A percentile compares a stretch with the other conserved stretches of the same genome.
These are phyloP conservation scores for Arctocebus calabarensis DNA, from an alignment of 2,797 vertebrate genomes.

Conservation along the genomic window DNA sequence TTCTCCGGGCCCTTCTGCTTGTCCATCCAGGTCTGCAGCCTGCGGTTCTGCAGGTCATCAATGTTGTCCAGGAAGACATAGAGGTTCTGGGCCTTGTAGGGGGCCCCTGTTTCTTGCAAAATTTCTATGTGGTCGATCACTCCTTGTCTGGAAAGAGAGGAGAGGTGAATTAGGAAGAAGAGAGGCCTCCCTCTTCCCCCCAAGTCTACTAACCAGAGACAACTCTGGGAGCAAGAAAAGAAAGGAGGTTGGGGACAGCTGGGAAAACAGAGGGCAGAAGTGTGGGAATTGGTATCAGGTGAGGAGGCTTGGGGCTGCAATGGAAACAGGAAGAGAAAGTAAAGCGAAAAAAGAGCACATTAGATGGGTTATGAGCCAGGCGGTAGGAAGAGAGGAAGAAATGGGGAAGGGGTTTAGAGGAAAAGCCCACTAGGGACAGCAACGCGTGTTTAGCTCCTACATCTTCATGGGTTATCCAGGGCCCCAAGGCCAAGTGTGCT, in stretches of 20 bases:
- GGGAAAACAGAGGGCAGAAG: neutral
- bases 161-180: neutral
- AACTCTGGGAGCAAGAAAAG: neutral
- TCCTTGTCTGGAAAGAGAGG: slow-evolving; percentile 69
- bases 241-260: neutral
- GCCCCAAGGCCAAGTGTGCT: neutral
- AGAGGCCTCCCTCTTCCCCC: neutral
- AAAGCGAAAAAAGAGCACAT: neutral
- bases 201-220: neutral
- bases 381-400: neutral
- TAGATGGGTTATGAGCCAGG: neutral
- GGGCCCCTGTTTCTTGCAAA: neutral
- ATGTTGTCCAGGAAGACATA: slow-evolving; percentile 64
- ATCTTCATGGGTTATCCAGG: neutral
- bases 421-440: neutral
- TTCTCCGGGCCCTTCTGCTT: slow-evolving; percentile 68
- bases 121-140: slow-evolving; percentile 60
- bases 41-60: neutral
- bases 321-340: slow-evolving; percentile 19
- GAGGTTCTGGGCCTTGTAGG: slow-evolving; percentile 46
- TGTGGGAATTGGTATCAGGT: neutral
- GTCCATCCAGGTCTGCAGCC: slow-evolving; percentile 63
- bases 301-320: neutral
- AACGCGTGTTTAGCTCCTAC: too few relatives aligned
- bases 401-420: neutral